Conservation (phyloP, 2,113 vertebrate species). For the Motacilla tschutschensis region DNA sequence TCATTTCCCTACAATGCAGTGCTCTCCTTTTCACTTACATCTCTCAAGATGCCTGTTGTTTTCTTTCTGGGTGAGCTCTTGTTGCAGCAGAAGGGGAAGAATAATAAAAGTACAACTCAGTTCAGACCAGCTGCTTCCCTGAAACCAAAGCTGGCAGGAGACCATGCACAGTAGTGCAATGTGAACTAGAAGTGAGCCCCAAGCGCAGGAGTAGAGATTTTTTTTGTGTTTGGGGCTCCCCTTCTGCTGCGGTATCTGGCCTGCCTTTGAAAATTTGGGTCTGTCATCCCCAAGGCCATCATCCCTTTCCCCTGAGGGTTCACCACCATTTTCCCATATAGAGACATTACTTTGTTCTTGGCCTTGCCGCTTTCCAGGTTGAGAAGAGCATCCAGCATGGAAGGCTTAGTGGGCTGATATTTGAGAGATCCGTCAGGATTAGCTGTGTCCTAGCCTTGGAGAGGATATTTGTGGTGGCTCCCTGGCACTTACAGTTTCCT, state of each 20-base stretch:
- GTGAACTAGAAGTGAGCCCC: not conserved
- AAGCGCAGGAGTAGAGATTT: not conserved
- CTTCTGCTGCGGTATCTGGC: fast-evolving
- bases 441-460: not conserved
- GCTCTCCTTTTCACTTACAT: not conserved
- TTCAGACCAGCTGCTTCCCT: not conserved
- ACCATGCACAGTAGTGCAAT: fast-evolving
- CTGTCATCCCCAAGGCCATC: not conserved
- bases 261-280: not conserved
- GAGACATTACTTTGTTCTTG: not conserved
- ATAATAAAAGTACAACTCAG: not conserved
- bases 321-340: not conserved
- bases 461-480: not conserved
- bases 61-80: not conserved
- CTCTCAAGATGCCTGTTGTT: not conserved
- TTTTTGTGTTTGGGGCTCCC: not conserved
- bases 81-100: not conserved
- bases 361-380: not conserved
- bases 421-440: not conserved
- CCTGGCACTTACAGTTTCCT: not conserved
- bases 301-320: not conserved
- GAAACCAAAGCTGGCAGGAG: not conserved
- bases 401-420: not conserved
- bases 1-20: not conserved
- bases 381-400: not conserved